Evolutionary conservation across 2,888 invertebrate species (phyloP), one percentile per base, ranked within the genome.

Genomic region (Hirtodrosophila alboralis): DNA sequence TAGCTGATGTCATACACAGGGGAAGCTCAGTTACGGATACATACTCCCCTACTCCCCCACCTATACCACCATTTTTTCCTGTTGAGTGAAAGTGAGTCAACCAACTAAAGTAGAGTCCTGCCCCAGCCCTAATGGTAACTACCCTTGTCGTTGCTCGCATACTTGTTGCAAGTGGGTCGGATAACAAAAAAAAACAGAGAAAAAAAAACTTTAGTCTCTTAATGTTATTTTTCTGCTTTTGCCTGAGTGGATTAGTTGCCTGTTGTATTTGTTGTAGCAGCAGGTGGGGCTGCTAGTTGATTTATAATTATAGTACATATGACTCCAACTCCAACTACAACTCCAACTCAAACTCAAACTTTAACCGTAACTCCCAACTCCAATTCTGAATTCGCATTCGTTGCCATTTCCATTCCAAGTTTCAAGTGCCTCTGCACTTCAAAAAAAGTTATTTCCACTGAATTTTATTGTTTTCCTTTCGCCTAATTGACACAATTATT

Each of bases 1-100:
- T 86, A 86, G 86, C 81, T 83, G 81, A 83, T 83, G 81, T 86
- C 86, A 83, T 81, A 73, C 81, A 66, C 81, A 57, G 67, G 81
- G 81, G 81, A 86, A 23, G n/a, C 58, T 44, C 40, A 60, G 12
- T 43, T 43, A 26, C 52, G 9, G 53, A 30, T 48, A 49, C 52
- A 65, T 58, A 38, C 43, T 47, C 37, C 10, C 27, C 33, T 33
- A 41, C 52, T 18, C 36, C 40, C 61, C 23, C 30, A 4, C 33
- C 31, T 18, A 18, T 18, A 18, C 31, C 43, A 34, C 10, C 36
- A 3, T 47, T 53, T 52, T 36, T 6, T 2, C 8, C 7, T 51
- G 48, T 38, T 57, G 40, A 62, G 62, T 68, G 73, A 79, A 78
- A 83, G 77, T 79, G 79, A 83, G 72, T 70, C 75, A 75, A 63